phyloP scores from a whole-genome alignment of 2,888 invertebrate genomes.

The Synergus umbraculus region DNA sequence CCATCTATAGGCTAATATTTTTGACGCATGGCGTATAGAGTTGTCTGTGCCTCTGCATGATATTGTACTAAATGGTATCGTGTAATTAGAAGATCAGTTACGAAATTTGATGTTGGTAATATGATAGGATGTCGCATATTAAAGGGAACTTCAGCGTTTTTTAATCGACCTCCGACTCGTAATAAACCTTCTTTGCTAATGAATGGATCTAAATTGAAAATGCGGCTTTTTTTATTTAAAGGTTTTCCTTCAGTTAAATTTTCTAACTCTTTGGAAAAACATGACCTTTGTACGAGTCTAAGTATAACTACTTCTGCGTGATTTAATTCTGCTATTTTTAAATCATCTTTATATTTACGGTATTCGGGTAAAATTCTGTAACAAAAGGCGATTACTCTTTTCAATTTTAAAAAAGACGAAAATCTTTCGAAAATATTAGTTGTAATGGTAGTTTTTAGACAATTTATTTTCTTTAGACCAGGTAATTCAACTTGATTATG shows the following conservation, averaged over 20 bases:
- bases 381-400: conserved; percentile 1
- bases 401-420: conserved; percentile 12
- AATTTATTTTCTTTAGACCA: neutral
- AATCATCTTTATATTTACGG: neutral
- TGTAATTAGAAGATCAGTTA: too few species aligned
- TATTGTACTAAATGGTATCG: too few species aligned
- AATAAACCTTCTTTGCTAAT: too few species aligned
- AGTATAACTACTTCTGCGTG: conserved; percentile 9
- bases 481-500: neutral
- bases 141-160: conserved; percentile 52
- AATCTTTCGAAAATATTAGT: too few species aligned
- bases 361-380: neutral
- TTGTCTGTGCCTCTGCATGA: conserved; percentile 12
- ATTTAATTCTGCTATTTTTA: neutral
- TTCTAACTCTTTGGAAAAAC: neutral
- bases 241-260: neutral
- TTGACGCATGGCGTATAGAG: conserved; percentile 48
- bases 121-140: conserved; percentile 59
- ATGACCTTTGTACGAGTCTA: neutral
- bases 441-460: neutral
- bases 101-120: conserved; percentile 55
- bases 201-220: neutral
- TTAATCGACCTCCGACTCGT: conserved; percentile 59
- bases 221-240: neutral
- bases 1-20: conserved; percentile 57